Evolutionary conservation across 1,140 invertebrate species (phyloP), one percentile per base, ranked within the genome.

Genomic region (Meteorus sp.): DNA sequence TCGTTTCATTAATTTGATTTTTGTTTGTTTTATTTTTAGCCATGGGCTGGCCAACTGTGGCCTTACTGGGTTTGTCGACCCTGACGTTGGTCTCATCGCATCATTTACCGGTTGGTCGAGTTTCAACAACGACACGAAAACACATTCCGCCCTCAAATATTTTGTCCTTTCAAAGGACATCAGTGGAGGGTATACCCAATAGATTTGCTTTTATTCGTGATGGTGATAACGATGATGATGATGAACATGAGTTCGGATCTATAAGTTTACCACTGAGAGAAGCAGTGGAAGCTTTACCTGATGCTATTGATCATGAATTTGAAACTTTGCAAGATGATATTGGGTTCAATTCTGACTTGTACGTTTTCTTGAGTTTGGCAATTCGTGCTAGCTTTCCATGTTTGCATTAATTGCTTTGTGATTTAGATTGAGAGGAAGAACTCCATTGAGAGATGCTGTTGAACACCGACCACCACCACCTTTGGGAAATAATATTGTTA

Each of bases 391-490:
- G 17, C 17, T 37, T 6, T 4, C 41, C 17, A 13, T 48, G 45
- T 27, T 25, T 48, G 17, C 17, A 15, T n/a, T 52, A 22, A 65
- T 58, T 15, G 25, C 64, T 65, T 15, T 31, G 27, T 39, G 9
- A 6, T 35, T 17, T 37, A 65, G 55, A 43, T 50, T 39, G 15
- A 43, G 31, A 17, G 9, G 9, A 5, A 65, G 76, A 62, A 52
- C 82, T 47, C 81, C 83, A 2, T 61, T 89, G 20, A 76, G 88
- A 67, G 87, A 89, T 70, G 85, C 88, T 0, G 87, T 90, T 0
- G 88, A 90, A 75, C 85, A 83, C 65, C 77, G 86, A 43, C 83
- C 83, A 15, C 68, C 77, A 2, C 84, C 84, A 1, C 75, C 68
- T 35, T 51, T 68, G 37, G 61, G 67, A 31, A 66, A 64, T 8